These are phyloP conservation scores for Miniopterus natalensis DNA, from an alignment of 2,113 vertebrate genomes.

Conservation along the genomic window DNA sequence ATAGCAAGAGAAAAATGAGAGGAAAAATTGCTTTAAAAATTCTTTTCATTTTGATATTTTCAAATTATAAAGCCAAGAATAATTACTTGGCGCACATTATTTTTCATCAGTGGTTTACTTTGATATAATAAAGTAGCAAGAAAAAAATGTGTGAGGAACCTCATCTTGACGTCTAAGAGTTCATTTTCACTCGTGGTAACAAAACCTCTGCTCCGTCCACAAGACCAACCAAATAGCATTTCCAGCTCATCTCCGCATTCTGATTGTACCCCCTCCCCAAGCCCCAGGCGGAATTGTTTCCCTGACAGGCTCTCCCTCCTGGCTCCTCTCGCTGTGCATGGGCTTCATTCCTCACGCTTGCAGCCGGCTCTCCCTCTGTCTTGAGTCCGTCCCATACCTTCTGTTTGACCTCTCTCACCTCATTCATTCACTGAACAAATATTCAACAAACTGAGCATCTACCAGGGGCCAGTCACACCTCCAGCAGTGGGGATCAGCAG, in stretches of 20 bases:
- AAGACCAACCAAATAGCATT: neutral
- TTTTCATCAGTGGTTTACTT: neutral
- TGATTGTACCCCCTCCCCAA: neutral
- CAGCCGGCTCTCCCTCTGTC: neutral
- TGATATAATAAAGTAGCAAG: neutral
- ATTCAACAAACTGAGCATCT: neutral
- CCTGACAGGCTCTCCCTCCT: neutral
- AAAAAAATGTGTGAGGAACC: neutral
- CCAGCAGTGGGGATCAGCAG: neutral
- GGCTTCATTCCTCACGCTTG: neutral
- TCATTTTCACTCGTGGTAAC: neutral
- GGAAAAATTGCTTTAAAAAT: neutral
- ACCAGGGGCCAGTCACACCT: neutral
- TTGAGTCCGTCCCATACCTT: neutral
- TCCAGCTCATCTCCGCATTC: neutral
- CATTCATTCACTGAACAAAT: neutral
- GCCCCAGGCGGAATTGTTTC: neutral
- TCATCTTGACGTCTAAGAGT: neutral
- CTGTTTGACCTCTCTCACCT: neutral
- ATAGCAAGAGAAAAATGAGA: neutral
- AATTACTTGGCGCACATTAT: neutral
- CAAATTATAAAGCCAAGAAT: neutral
- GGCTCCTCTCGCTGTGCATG: neutral
- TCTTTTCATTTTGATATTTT: constrained; percentile 21
- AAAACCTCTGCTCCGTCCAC: neutral